Evolutionary conservation across 2,113 vertebrate species (phyloP), one percentile per base, ranked within the genome.

Genomic region (Corvus hawaiiensis): DNA sequence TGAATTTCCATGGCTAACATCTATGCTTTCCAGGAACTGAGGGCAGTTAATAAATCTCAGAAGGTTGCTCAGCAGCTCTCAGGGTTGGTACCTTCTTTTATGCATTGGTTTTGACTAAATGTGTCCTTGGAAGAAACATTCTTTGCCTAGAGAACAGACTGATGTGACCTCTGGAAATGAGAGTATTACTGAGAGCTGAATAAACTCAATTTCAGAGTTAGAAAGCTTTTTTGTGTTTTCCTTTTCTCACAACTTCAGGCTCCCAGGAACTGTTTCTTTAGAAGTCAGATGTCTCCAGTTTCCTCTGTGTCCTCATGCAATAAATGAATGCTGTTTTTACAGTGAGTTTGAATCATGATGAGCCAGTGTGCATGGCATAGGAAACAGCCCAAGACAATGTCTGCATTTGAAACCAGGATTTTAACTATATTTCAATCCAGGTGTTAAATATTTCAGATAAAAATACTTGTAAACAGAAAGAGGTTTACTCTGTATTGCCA

Each of bases 31-130:
- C 63, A 68, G 92, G 82, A 84, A 78, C 2, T n/a, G 61, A 64
- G 26, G 12, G 37, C 80, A 91, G 44, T 91, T 77, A 89, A 69
- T 89, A 77, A 84, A 92, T 56, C 62, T 86, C 59, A 43, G 68
- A 43, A 79, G 44, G 76, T 72, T 87, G 89, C 94, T 84, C 86
- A 94, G 91, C 85, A 93, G 26, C 93, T 88, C 55, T 44, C 55
- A 63, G 51, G 21, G 48, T 63, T 33, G 52, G 87, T 91, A 39
- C 62, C 24, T 39, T 71, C 49, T 83, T 92, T 88, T 80, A 30
- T 55, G 54, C 46, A 35, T 62, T 14, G 14, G 15, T 85, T 93
- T 92, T 81, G 61, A 43, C 44, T 84, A 59, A 86, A 74, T 2
- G 5, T 51, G 61, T 75, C 66, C 41, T 78, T 79, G 71, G 67